These are phyloP conservation scores for Menidia menidia DNA, from an alignment of 2,797 vertebrate species.

Conservation along the genomic window DNA sequence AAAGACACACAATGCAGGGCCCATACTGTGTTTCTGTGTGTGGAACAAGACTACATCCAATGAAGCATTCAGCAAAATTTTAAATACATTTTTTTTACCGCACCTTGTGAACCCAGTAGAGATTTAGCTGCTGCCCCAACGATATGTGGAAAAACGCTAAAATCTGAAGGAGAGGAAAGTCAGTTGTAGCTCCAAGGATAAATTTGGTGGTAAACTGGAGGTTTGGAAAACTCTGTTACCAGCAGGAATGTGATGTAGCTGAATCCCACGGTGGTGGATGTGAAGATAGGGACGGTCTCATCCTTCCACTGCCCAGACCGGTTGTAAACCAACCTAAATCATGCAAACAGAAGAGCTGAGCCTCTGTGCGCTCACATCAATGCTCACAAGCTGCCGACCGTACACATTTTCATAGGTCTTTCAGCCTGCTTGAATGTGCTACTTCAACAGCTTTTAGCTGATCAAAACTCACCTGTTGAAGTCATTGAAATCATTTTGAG, in stretches of 20 bases:
- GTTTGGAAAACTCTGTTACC: constrained; percentile 73
- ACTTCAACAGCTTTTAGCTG: neutral
- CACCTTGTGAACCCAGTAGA: constrained; percentile 87
- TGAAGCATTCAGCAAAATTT: no score
- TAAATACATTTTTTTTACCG: neutral
- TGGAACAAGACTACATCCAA: neutral
- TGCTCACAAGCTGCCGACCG: neutral
- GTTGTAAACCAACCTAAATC: constrained; percentile 92
- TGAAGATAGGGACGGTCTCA: constrained; percentile 91
- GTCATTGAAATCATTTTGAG: constrained; percentile 96
- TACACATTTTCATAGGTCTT: no score
- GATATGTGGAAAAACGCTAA: constrained; percentile 84
- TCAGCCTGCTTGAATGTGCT: neutral
- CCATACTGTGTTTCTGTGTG: neutral
- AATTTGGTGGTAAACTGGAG: neutral
- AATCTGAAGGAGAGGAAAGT: constrained; percentile 64
- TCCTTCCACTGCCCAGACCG: constrained; percentile 93
- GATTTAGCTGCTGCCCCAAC: constrained; percentile 85
- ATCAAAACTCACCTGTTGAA: constrained; percentile 92
- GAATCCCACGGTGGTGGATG: constrained; percentile 89
- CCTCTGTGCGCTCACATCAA: neutral
- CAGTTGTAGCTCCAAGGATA: neutral
- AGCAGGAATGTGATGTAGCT: constrained; percentile 89
- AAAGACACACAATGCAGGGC: neutral
- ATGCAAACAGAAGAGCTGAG: constrained; percentile 4